Base-by-base conservation (phyloP, 2,888 invertebrate species). In the Lasiommata megera region DNA sequence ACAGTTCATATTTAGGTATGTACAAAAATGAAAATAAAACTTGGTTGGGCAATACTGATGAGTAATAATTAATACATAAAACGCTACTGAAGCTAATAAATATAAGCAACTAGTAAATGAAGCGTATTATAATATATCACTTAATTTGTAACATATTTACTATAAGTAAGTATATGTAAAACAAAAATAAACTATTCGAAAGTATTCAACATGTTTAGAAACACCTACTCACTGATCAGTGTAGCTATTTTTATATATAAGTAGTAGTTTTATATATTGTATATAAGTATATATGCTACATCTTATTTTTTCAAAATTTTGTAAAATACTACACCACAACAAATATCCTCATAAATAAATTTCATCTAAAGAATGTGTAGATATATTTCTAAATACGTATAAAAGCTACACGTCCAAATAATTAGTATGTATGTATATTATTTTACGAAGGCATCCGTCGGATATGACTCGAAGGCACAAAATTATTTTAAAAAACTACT, bases 391-490 rank as follows among this genome's bases (percentile, higher is more conserved):
- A 79, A 74, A 79, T 79, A 82, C 79, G 81, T 88, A 86, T 80
- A 82, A 81, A 81, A 83, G 72, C 83, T 85, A 85, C 80, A 78
- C 79, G 77, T 80, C 81, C 77, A 81, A 76, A 55, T 54, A 52
- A 61, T 46, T 58, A 56, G 28, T 23, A 37, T 14, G 28, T 11
- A n/a, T n/a, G n/a, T 40, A 23, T 46, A 46, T 54, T 58, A 56
- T 75, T 72, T 75, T 69, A 73, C 74, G 79, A 88, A 88, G 88
- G 87, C 88, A 84, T 80, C 76, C 80, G 81, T 88, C 79, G 73
- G 88, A 88, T 87, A 87, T 89, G 88, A 88, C 84, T 83, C 73
- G 79, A 89, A 90, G 89, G 89, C 89, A 89, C 88, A 81, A 82
- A 82, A 74, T 74, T 67, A 69, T 65, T 63, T 67, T 61, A 77